phyloP scores from a whole-genome alignment of 2,113 vertebrate species.

The Antechinus flavipes region DNA sequence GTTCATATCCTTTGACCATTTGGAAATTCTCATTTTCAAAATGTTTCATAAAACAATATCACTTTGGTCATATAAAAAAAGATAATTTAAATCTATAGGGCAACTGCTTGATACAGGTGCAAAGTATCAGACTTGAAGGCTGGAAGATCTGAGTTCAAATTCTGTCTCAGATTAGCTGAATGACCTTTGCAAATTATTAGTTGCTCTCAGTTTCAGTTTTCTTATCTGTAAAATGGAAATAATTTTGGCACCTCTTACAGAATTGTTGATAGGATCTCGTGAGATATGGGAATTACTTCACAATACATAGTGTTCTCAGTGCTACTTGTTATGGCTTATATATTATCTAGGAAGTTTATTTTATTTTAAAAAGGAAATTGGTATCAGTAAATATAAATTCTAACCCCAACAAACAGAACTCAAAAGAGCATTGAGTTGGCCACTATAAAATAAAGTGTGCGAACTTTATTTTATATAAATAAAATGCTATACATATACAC shows the following conservation, averaged over 20 bases:
- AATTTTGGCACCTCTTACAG: neutral
- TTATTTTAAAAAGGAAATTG: neutral
- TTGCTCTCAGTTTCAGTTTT: neutral
- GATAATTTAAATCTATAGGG: neutral
- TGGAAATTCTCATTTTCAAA: neutral
- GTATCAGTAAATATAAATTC: neutral
- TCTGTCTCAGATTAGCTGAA: neutral
- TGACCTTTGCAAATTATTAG: neutral
- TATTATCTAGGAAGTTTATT: neutral
- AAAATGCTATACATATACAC: neutral
- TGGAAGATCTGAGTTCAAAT: neutral
- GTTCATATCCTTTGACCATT: neutral
- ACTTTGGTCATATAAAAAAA: neutral
- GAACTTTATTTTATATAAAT: no score
- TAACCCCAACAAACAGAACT: neutral
- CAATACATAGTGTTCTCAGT: neutral
- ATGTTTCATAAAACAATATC: neutral
- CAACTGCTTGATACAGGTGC: neutral
- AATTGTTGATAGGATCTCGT: neutral
- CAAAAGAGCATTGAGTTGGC: neutral
- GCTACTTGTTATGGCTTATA: neutral
- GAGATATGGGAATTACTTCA: neutral
- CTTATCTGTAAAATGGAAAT: neutral
- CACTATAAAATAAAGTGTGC: neutral
- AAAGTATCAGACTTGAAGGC: neutral